Evolutionary conservation across 1,140 invertebrate genomes (phyloP), one percentile per base, ranked within the genome.

Genomic region (Acromyrmex charruanus): DNA sequence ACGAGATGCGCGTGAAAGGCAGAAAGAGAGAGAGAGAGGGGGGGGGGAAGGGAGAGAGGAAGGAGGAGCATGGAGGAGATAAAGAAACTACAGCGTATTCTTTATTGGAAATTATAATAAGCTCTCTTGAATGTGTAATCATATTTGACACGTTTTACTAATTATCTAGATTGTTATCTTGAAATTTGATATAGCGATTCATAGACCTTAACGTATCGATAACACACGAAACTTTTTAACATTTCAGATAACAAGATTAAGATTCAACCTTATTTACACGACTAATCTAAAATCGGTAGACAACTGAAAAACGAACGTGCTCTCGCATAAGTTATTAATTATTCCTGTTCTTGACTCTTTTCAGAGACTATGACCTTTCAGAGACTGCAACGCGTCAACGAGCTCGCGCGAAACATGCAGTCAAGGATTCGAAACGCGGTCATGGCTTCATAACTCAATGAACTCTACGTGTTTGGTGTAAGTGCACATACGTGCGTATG

Each of bases 381-480:
- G 39, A 12, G 39, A 44, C 10, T 44, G 39, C 39, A 44, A 44
- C 39, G 0, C 39, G 39, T 80, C 31, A 55, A 80, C 63, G 31
- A 53, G n/a, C 79, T 59, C 77, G 65, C 81, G 72, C 39, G 86
- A 82, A 80, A 80, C 49, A 35, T 35, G 31, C 31, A 82, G 87
- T 91, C 86, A 92, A 92, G 92, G 89, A 92, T 92, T 92, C 84
- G 86, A 91, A 90, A 92, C 89, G 90, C 85, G 91, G 91, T 82
- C 92, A 86, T 31, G 82, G 72, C 39, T 87, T 39, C 74, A 72
- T 35, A 25, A 77, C 55, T 58, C 69, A 9, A 44, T 51, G 39
- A 61, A 21, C 9, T 39, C 6, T 28, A 31, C n/a, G 6, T 1
- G 35, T 39, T 6, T 39, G 2, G 39, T 44, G 39, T 51, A 4